Percentiles rank a stretch among this genome's conserved stretches.
Evolutionary conservation across 1,140 invertebrate species (phyloP).

Genomic region (Papilio aristodemus): DNA sequence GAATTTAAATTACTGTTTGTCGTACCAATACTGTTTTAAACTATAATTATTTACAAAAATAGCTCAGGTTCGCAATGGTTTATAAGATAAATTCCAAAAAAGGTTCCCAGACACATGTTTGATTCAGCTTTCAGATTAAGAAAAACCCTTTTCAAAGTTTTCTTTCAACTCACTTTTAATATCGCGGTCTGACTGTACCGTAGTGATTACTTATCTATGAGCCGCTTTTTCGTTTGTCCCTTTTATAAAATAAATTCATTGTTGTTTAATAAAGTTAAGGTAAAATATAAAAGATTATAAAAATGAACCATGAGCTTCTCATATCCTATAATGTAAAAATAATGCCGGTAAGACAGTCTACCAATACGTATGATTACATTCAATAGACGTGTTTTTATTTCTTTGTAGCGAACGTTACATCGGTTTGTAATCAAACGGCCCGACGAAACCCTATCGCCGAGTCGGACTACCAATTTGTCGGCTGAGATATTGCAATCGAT

Average conservation of each 20-base stretch:
- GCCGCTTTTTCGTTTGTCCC: neutral
- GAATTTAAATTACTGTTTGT: too few species aligned
- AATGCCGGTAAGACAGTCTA: too few species aligned
- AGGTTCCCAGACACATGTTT: neutral
- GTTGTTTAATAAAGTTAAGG: conserved; percentile 3
- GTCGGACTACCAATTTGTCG: conserved; percentile 5
- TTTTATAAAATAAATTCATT: conserved; percentile 6
- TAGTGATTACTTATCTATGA: conserved; percentile 8
- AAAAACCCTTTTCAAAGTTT: conserved; percentile 14
- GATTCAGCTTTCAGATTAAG: conserved; percentile 5
- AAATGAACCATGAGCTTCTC: neutral
- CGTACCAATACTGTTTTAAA: too few species aligned
- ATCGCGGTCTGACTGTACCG: neutral
- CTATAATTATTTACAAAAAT: too few species aligned
- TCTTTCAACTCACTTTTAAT: conserved; percentile 8
- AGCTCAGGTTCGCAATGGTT: too few species aligned
- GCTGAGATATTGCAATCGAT: conserved; percentile 23
- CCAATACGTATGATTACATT: neutral
- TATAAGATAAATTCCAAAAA: neutral
- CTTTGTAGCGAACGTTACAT: neutral
- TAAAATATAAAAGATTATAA: neutral
- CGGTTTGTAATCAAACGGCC: conserved; percentile 7
- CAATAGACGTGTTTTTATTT: neutral
- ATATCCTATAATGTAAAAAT: neutral
- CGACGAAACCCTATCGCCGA: neutral